A percentile compares a stretch with the other conserved stretches of the same genome.
Conservation (phyloP, 2,797 vertebrate genomes). For the Mastacembelus armatus region DNA sequence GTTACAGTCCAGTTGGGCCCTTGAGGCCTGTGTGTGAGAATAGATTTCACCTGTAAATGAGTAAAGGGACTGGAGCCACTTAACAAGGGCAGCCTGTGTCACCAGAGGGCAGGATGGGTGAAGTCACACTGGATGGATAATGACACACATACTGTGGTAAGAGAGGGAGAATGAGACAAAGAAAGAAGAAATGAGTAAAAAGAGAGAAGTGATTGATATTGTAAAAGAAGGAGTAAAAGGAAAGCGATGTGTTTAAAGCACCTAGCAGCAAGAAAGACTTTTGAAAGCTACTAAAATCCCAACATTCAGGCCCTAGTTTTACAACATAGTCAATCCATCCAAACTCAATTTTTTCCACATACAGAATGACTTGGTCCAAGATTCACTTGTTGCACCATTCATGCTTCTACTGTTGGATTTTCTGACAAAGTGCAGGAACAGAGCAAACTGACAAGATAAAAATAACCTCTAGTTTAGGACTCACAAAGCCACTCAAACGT, state of each 20-base stretch:
- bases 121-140: conserved; percentile 77
- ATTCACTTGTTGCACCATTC: background rate
- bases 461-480: background rate
- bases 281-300: background rate
- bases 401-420: background rate
- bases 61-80: conserved; percentile 79
- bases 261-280: background rate
- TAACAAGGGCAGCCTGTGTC: conserved; percentile 82
- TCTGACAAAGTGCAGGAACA: background rate
- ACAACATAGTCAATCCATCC: no score
- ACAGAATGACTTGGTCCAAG: background rate
- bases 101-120: conserved; percentile 75
- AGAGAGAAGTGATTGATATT: conserved; percentile 25
- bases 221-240: background rate
- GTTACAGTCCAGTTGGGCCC: conserved; percentile 97
- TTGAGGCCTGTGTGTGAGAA: conserved; percentile 98
- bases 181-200: conserved; percentile 8
- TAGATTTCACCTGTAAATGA: conserved; percentile 99
- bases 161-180: conserved; percentile 16
- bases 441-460: background rate
- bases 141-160: conserved; percentile 58
- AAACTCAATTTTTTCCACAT: no score
- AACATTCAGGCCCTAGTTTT: no score
- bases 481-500: no score
- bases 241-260: background rate